These are phyloP conservation scores for Botia kubotai DNA, from an alignment of 2,797 vertebrate genomes.

Conservation along the genomic window DNA sequence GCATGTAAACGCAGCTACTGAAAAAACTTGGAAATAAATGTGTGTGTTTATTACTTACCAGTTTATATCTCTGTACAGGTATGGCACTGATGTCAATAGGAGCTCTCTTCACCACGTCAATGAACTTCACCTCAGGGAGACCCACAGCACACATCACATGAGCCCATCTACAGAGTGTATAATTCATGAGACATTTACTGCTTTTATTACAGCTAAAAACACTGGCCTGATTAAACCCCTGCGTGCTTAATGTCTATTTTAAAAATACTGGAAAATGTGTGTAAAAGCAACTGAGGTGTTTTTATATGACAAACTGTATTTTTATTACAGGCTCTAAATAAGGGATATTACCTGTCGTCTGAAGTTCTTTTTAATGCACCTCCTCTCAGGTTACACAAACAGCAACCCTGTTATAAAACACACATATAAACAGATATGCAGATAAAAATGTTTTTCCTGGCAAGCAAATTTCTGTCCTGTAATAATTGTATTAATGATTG, in stretches of 20 bases:
- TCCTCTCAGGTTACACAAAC: slow-evolving; percentile 95
- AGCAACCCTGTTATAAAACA: slow-evolving; percentile 84
- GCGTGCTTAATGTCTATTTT: not conserved
- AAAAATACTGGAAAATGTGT: not conserved
- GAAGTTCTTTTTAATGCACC: slow-evolving; percentile 94
- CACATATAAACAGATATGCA: slow-evolving; percentile 30
- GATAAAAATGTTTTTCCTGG: not conserved
- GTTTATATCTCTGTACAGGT: slow-evolving; percentile 92
- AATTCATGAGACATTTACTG: not conserved
- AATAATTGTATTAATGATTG: not conserved
- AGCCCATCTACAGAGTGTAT: slow-evolving; percentile 85
- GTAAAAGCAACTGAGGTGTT: not conserved
- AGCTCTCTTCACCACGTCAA: slow-evolving; percentile 86
- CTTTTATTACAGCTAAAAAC: slow-evolving; percentile 47
- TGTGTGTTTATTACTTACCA: slow-evolving; percentile 80
- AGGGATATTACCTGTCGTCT: slow-evolving; percentile 85
- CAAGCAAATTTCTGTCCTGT: not conserved
- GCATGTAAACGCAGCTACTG: too few species aligned
- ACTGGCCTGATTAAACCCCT: not conserved
- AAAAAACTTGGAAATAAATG: not conserved
- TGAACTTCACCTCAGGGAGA: slow-evolving; percentile 93
- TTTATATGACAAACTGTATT: not conserved
- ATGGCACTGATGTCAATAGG: slow-evolving; percentile 91
- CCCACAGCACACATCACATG: slow-evolving; percentile 95
- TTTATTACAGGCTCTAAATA: not conserved